These are phyloP conservation scores for Nebria ingens DNA, from an alignment of 1,140 invertebrate species.

Conservation along the genomic window DNA sequence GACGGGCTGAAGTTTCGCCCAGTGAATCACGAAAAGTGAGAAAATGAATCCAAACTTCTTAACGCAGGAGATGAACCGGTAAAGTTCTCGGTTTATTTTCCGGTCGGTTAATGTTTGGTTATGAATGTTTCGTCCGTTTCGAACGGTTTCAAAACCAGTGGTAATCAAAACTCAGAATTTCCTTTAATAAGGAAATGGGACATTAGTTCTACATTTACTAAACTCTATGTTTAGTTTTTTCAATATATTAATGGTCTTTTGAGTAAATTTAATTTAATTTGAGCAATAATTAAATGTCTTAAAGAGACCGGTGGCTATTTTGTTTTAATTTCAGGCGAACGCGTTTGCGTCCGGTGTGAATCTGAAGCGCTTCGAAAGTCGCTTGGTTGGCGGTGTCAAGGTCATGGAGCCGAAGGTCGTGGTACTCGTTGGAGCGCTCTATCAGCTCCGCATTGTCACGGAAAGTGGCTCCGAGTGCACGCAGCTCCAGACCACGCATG, in stretches of 20 bases:
- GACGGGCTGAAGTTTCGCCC: neutral
- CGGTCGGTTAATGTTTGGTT: neutral
- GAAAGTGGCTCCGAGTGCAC: constrained; percentile 66
- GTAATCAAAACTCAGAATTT: no score
- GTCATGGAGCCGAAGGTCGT: constrained; percentile 59
- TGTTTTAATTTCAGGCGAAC: constrained; percentile 44
- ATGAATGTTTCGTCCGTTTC: neutral
- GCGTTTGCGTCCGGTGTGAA: constrained; percentile 66
- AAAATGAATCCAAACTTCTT: neutral
- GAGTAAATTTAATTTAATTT: no score
- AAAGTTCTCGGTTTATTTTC: neutral
- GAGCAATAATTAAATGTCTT: no score
- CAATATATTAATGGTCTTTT: no score
- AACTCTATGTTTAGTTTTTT: no score
- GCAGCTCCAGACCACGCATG: constrained; percentile 25
- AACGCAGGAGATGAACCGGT: neutral
- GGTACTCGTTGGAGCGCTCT: constrained; percentile 67
- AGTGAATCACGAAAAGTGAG: no score
- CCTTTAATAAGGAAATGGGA: no score
- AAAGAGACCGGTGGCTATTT: constrained; percentile 8
- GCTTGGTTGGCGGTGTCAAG: constrained; percentile 65
- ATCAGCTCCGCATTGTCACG: constrained; percentile 66
- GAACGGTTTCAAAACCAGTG: no score
- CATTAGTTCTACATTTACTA: no score
- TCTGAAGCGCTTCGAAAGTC: constrained; percentile 58